Evolutionary conservation across 2,113 vertebrate genomes (phyloP), one percentile per base, ranked within the genome.

Genomic region (Bubo scandiacus): DNA sequence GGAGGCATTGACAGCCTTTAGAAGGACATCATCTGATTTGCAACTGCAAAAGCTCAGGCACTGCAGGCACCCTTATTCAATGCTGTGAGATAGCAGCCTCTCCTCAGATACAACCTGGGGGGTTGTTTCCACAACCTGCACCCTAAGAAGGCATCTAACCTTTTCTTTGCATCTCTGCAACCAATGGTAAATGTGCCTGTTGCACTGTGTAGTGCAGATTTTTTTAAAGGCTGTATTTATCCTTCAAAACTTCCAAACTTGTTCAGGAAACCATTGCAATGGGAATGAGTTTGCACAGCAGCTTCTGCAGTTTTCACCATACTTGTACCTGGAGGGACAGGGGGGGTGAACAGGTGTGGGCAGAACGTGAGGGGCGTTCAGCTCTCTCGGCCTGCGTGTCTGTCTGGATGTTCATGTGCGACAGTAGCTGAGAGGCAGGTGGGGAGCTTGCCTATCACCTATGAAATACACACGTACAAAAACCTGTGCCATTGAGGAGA

Each of bases 341-440:
- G 43, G 30, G n/a, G 42, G 17, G 19, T 19, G 30, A 59, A 4
- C 51, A 49, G 74, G 5, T 10, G n/a, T 11, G 71, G 58, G 86
- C 51, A 96, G 88, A 84, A 62, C 0, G 0, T 9, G 83, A 61
- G 36, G 38, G 45, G 12, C 15, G 1, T 73, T 75, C 5, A 2
- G 49, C 1, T 4, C 45, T n/a, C 52, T 49, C 4, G 4, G 68
- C 47, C 21, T n/a, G 2, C 1, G 0, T 15, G 30, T 36, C 49
- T 47, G 2, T 25, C 18, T 19, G 74, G 42, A 12, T 54, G 51
- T 40, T 49, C 1, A 0, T 22, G 47, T 22, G 62, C 22, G 49
- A 22, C 13, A 45, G 67, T 5, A 43, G 92, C 72, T 25, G 51
- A 80, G 57, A 30, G 45, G 72, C 59, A 45, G 72, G 43, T 5